Conservation (phyloP, 2,888 invertebrate species). For the Drosophila formosana region DNA sequence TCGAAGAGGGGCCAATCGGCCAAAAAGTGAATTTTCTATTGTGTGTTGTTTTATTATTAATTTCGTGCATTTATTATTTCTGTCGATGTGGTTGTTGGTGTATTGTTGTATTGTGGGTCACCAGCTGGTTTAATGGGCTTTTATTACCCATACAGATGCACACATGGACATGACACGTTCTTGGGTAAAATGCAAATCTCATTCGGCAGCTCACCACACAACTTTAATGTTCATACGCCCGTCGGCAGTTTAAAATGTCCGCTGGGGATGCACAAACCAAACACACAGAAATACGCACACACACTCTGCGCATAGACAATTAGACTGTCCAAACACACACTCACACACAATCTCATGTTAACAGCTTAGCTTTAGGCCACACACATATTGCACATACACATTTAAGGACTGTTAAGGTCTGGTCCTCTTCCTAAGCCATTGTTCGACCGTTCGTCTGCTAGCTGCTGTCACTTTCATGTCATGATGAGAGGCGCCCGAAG, state of each 20-base stretch:
- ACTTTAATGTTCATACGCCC: conserved; percentile 61
- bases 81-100: conserved; percentile 21
- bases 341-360: conserved; percentile 33
- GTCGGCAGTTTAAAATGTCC: conserved; percentile 75
- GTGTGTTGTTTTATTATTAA: conserved; percentile 77
- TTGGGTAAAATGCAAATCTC: conserved; percentile 68
- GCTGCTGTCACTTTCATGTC: conserved; percentile 55
- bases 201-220: conserved; percentile 42
- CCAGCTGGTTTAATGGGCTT: conserved; percentile 63
- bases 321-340: conserved; percentile 53
- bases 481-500: conserved; percentile 22
- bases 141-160: conserved; percentile 44
- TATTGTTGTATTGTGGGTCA: conserved; percentile 35
- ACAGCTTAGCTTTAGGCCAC: conserved; percentile 54
- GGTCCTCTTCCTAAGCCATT: conserved; percentile 49
- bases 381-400: conserved; percentile 11
- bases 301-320: conserved; percentile 57
- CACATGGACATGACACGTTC: conserved; percentile 34
- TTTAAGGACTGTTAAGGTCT: conserved; percentile 37
- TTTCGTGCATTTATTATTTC: conserved; percentile 53
- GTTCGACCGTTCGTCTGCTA: conserved; percentile 46
- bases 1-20: conserved; percentile 44
- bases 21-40: conserved; percentile 69
- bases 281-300: conserved; percentile 27
- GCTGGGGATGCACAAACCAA: conserved; percentile 57